Percentiles rank a stretch among this genome's conserved stretches.
phyloP scores from a whole-genome alignment of 2,797 vertebrate genomes.

The Artibeus lituratus region DNA sequence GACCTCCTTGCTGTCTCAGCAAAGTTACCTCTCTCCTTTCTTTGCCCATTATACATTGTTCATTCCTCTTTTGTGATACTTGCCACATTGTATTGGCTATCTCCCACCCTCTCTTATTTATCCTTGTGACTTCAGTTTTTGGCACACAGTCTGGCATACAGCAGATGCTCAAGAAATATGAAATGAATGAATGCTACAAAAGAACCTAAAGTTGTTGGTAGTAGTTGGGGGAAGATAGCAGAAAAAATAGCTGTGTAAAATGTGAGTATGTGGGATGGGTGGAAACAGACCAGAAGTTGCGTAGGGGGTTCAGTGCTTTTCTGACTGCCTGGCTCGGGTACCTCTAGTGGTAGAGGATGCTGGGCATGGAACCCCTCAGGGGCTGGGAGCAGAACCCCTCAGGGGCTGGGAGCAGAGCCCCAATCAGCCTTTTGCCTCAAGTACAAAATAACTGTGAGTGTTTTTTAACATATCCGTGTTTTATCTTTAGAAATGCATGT shows the following conservation, averaged over 20 bases:
- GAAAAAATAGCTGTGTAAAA: slow-evolving; percentile 10
- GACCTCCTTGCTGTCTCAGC: not conserved
- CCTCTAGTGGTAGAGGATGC: not conserved
- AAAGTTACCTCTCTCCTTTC: not conserved
- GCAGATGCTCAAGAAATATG: slow-evolving; percentile 2
- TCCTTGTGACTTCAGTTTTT: not conserved
- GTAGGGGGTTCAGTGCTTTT: not conserved
- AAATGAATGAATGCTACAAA: not conserved
- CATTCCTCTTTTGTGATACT: not conserved
- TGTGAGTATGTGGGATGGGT: not conserved
- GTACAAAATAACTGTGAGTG: not conserved
- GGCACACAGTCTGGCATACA: not conserved
- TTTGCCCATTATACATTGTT: not conserved
- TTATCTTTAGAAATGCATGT: slow-evolving; percentile 42
- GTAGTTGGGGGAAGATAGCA: not conserved
- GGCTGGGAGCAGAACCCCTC: not conserved
- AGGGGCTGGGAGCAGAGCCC: not conserved
- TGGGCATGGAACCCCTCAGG: not conserved
- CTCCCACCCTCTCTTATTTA: not conserved
- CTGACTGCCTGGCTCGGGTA: not conserved
- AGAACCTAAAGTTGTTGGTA: slow-evolving; percentile 16
- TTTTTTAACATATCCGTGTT: slow-evolving; percentile 10
- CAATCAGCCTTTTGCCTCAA: not conserved
- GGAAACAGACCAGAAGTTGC: not conserved
- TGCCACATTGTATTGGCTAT: not conserved